Evolutionary conservation across 2,113 vertebrate species (phyloP), one percentile per base, ranked within the genome.

Genomic region (Oceanites oceanicus): DNA sequence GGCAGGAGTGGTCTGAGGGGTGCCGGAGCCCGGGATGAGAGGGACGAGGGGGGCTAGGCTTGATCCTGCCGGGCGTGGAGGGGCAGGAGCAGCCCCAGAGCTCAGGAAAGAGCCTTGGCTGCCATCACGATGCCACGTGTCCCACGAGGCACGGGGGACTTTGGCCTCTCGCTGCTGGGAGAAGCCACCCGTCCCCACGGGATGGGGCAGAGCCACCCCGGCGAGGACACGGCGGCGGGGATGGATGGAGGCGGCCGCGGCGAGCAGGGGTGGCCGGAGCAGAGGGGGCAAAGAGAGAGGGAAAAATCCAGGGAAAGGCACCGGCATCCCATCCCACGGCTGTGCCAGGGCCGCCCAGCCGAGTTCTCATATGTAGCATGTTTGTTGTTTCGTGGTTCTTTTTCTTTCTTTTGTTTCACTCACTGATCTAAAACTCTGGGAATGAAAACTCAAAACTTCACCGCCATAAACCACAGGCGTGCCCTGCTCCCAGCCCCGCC

Each of bases 311-410:
- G 66, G 68, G 85, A 70, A 79, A 83, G 44, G 52, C 66, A 21
- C 45, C 20, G 3, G 42, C 65, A 68, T n/a, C 42, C 68, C 68
- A 10, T n/a, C 27, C 53, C 49, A 42, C 80, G 68, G 75, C 67
- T 38, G 58, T 45, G 80, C 86, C 7, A 9, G 89, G 90, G 63
- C 55, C 7, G 15, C 58, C 75, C 11, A 11, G 82, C 74, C 10
- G 3, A 55, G 53, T 55, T 85, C 88, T 93, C 66, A 74, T 88
- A 96, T 94, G 97, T 97, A 97, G 97, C 97, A 96, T 73, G 93
- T 95, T 94, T 70, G 67, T 92, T 36, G 49, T 93, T 89, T 47
- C 7, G 6, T 93, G 84, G 71, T 38, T 56, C 30, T 70, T 73
- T 65, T 50, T 34, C 38, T 42, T 66, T 14, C 52, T 82, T 88